Evolutionary conservation across 2,888 invertebrate genomes (phyloP), one percentile per base, ranked within the genome.

Genomic region (Nymphalis polychloros): DNA sequence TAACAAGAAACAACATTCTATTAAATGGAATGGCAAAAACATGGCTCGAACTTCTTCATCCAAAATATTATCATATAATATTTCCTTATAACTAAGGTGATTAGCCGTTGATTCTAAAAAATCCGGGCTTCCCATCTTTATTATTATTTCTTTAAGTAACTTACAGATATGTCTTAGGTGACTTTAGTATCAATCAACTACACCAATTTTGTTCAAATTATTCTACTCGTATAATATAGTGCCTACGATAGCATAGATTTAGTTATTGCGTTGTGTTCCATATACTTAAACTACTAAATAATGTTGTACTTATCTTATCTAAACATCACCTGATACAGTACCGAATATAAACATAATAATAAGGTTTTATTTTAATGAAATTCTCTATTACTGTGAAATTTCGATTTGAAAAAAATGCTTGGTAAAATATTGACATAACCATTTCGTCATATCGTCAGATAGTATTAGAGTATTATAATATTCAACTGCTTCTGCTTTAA

Each of bases 21-120:
- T 35, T 16, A n/a, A 17, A 57, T 57, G 53, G n/a, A 70, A 70
- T 20, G 67, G 69, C 8, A 55, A 20, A 47, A 70, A 55, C 41
- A 67, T 50, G 17, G 13, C 41, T 60, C 49, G 23, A 6, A 69
- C 46, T 46, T 66, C 49, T 13, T 53, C n/a, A 49, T 69, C 31
- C 48, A 69, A 55, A 17, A 48, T 27, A 27, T 69, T 69, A 20
- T 69, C 66, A 5, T 20, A 47, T 23, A 63, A 41, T 8, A 69
- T 35, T 49, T 67, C 66, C n/a, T 55, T 60, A 23, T 31, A 8
- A n/a, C 31, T 17, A n/a, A 57, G 7, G 7, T 19, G 7, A 35
- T 35, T n/a, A 17, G 8, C 2, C 55, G 35, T 57, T 16, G 35
- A 10, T 49, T 19, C 19, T n/a, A 49, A n/a, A 10, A 19, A 3